Percentiles rank a stretch among this genome's conserved stretches.
phyloP scores from a whole-genome alignment of 1,140 invertebrate genomes.

The Melipona quadrifasciata region DNA sequence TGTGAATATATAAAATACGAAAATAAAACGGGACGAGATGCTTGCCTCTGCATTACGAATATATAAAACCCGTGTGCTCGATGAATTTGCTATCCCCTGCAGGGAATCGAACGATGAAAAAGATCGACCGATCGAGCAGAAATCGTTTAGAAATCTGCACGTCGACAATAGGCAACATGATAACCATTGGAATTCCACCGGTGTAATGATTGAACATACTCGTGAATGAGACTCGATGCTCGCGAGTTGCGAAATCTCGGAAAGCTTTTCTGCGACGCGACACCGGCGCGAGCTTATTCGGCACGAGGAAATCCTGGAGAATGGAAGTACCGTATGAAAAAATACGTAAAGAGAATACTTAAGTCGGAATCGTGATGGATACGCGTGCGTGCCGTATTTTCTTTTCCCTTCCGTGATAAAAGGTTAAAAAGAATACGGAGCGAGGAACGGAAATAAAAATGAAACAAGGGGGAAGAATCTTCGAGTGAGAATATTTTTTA shows the following conservation, averaged over 20 bases:
- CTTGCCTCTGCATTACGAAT: not conserved
- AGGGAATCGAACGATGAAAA: not conserved
- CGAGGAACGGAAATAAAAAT: not conserved
- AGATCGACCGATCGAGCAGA: not conserved
- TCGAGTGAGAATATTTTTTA: slow-evolving; percentile 25
- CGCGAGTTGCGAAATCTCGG: not conserved
- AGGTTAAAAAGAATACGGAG: not conserved
- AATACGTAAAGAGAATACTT: not conserved
- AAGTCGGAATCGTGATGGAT: not conserved
- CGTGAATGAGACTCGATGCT: not conserved
- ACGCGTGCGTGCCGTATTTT: not conserved
- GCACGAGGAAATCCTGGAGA: not conserved
- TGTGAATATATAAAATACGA: not conserved
- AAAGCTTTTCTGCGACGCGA: not conserved
- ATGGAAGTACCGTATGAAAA: too few relatives aligned
- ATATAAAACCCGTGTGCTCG: not conserved
- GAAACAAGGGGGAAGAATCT: not conserved
- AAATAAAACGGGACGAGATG: slow-evolving; percentile 2
- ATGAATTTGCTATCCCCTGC: not conserved
- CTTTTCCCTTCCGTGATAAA: not conserved
- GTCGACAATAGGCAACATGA: not conserved
- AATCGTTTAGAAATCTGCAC: not conserved
- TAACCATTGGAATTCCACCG: not conserved
- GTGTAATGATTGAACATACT: not conserved
- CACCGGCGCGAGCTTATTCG: not conserved